Evolutionary conservation across 2,113 vertebrate species (phyloP).

Genomic region (Gallinago undulata): DNA sequence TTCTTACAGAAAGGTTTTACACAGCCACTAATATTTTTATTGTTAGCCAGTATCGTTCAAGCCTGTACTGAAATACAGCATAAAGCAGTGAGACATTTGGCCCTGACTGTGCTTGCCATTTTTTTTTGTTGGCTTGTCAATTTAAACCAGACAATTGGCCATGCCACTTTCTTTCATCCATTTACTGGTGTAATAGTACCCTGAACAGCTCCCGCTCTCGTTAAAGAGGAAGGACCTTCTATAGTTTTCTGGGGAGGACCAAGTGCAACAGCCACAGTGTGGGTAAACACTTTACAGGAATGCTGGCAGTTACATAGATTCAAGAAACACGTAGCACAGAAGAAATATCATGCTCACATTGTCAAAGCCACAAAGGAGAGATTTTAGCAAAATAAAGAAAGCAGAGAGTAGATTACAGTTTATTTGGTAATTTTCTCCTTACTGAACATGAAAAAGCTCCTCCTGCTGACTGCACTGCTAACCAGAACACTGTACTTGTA

Average conservation of each 20-base stretch:
- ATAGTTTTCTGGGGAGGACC: not conserved
- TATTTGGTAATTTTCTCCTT: not conserved
- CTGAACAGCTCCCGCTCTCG: not conserved
- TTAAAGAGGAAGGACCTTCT: not conserved
- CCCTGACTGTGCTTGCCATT: not conserved
- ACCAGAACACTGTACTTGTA: not conserved
- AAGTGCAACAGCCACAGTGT: fast-evolving
- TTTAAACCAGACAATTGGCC: not conserved
- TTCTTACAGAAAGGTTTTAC: not conserved
- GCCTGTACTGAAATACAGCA: not conserved
- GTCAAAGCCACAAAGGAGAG: not conserved
- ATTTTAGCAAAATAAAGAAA: not conserved
- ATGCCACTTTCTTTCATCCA: not conserved
- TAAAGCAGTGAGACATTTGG: not conserved
- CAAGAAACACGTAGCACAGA: not conserved
- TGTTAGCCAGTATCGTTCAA: not conserved
- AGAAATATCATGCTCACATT: not conserved
- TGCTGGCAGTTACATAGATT: not conserved
- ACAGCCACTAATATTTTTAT: not conserved
- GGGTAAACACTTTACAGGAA: not conserved
- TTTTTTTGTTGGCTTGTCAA: not conserved
- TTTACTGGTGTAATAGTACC: not conserved
- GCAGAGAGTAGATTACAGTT: not conserved
- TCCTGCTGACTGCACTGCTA: not conserved
- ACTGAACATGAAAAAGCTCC: not conserved